Conservation (phyloP, 2,888 invertebrate genomes). For the Tachina lurida region DNA sequence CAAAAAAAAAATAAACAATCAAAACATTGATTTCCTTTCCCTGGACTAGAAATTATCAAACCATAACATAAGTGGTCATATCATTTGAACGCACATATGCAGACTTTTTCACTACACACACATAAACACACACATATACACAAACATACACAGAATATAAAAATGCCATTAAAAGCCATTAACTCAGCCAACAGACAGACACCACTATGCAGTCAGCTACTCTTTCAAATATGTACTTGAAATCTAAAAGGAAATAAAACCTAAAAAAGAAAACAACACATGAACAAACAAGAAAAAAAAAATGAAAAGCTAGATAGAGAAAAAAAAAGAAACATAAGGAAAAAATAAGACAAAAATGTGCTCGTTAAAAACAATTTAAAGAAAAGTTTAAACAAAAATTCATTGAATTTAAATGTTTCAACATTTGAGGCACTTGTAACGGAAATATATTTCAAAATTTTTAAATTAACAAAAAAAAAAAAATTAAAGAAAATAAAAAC, state of each 20-base stretch:
- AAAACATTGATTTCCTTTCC: conserved; percentile 52
- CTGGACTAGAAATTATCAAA: conserved; percentile 41
- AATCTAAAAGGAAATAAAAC: conserved; percentile 9
- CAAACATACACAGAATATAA: background rate
- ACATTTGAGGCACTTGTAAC: conserved; percentile 32
- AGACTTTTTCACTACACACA: conserved; percentile 1
- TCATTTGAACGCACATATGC: conserved; percentile 29
- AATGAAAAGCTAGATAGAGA: conserved; percentile 12
- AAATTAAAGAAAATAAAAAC: background rate
- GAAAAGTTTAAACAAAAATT: conserved; percentile 25
- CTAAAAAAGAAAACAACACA: conserved; percentile 22
- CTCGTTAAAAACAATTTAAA: conserved; percentile 38
- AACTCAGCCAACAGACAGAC: conserved; percentile 44
- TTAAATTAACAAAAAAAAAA: background rate
- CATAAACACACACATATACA: background rate
- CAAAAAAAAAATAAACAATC: conserved; percentile 19
- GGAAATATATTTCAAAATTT: conserved; percentile 51
- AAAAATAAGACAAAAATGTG: conserved; percentile 28
- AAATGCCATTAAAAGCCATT: conserved; percentile 70
- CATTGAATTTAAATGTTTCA: background rate
- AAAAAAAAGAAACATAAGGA: conserved; percentile 24
- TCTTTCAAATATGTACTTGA: conserved; percentile 31
- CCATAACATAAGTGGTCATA: conserved; percentile 41
- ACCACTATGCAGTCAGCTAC: conserved; percentile 15
- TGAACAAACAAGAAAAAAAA: conserved; percentile 44